Evolutionary conservation across 2,113 vertebrate species (phyloP).

Genomic region (Himantopus leucocephalus): DNA sequence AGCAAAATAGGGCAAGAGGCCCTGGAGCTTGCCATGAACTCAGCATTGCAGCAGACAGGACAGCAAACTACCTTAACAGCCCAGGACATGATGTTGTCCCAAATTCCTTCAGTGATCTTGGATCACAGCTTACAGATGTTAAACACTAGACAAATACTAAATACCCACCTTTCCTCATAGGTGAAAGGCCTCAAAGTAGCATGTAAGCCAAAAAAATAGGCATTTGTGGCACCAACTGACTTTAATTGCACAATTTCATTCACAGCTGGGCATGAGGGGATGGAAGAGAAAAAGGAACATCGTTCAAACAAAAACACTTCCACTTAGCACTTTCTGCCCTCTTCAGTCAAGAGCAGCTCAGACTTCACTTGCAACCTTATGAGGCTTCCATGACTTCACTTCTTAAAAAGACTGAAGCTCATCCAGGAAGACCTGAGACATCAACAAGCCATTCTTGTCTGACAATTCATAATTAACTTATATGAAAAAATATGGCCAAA

Average conservation of each 20-base stretch:
- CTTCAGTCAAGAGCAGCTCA: not conserved
- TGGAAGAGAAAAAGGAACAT: not conserved
- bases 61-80: not conserved
- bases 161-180: not conserved
- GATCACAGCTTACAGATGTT: not conserved
- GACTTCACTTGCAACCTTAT: not conserved
- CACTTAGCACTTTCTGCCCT: not conserved
- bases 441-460: not conserved
- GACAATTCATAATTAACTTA: not conserved
- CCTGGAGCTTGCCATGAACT: not conserved
- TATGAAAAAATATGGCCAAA: not conserved
- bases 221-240: not conserved
- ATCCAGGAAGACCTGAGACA: not conserved
- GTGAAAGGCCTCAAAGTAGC: not conserved
- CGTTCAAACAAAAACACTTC: not conserved
- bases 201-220: not conserved
- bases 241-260: not conserved
- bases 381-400: not conserved
- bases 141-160: not conserved
- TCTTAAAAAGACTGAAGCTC: not conserved
- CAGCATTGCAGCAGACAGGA: not conserved
- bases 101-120: not conserved
- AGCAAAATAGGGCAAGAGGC: rapidly evolving
- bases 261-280: not conserved
- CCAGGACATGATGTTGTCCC: not conserved